phyloP scores from a whole-genome alignment of 1,140 invertebrate genomes.

The Sminthurides bifidus region DNA sequence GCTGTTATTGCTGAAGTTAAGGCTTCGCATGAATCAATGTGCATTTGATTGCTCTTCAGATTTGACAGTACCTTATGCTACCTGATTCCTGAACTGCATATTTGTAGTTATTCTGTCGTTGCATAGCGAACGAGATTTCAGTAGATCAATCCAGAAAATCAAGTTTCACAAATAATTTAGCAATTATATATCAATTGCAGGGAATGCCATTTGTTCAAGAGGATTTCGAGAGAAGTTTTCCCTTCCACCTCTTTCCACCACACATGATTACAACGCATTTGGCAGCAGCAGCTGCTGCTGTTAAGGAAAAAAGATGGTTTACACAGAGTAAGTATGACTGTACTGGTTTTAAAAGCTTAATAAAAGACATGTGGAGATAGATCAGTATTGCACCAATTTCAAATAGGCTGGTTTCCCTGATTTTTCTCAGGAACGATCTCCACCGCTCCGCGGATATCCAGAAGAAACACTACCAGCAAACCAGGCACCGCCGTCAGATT shows the following conservation, averaged over 20 bases:
- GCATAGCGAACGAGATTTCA: too few relatives aligned
- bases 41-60: too few relatives aligned
- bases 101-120: too few relatives aligned
- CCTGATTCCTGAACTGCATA: too few relatives aligned
- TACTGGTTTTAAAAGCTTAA: background rate
- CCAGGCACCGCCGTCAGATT: slow-evolving; percentile 24
- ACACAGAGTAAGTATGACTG: slow-evolving; percentile 11
- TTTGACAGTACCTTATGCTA: too few relatives aligned
- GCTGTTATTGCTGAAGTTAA: too few relatives aligned
- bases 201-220: slow-evolving; percentile 26
- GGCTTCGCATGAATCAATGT: too few relatives aligned
- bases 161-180: background rate
- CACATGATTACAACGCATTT: slow-evolving; percentile 31
- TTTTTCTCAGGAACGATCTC: slow-evolving; percentile 29
- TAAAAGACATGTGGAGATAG: background rate
- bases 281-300: slow-evolving; percentile 29
- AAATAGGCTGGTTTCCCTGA: slow-evolving; percentile 16
- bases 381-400: background rate
- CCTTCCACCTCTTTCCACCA: slow-evolving; percentile 25
- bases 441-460: slow-evolving; percentile 20
- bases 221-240: slow-evolving; percentile 22
- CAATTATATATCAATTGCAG: slow-evolving; percentile 10
- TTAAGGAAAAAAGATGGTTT: slow-evolving; percentile 28
- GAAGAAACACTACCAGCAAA: slow-evolving; percentile 30
- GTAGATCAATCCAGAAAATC: background rate